Conservation (phyloP, 2,797 vertebrate genomes). For the Garrulus glandarius region DNA sequence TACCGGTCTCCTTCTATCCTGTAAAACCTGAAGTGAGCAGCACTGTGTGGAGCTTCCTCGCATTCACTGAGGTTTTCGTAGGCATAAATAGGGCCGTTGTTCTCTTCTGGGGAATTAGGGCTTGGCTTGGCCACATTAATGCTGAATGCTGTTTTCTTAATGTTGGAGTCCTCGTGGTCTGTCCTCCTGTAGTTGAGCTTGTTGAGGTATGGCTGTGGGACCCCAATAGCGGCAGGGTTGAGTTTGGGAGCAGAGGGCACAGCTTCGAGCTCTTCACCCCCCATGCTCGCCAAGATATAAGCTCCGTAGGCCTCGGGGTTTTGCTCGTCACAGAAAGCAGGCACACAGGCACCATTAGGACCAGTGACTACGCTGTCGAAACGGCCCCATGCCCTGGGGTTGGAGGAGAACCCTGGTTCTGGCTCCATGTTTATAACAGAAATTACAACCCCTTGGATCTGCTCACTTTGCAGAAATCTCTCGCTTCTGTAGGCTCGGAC, state of each 20-base stretch:
- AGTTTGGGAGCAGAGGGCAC: slow-evolving; percentile 90
- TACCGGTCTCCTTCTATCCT: slow-evolving; percentile 93
- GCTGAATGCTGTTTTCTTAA: slow-evolving; percentile 94
- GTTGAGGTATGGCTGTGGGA: slow-evolving; percentile 89
- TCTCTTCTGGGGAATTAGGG: slow-evolving; percentile 86
- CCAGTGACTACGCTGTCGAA: slow-evolving; percentile 94
- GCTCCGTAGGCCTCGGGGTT: slow-evolving; percentile 89
- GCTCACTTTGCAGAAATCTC: slow-evolving; percentile 91
- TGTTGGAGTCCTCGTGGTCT: slow-evolving; percentile 86
- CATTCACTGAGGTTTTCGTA: slow-evolving; percentile 90
- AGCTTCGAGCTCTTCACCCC: slow-evolving; percentile 93
- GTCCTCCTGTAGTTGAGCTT: slow-evolving; percentile 92
- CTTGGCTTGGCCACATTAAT: slow-evolving; percentile 92
- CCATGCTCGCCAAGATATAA: slow-evolving; percentile 90
- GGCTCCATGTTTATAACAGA: slow-evolving; percentile 95
- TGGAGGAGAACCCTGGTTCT: slow-evolving; percentile 87
- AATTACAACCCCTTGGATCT: slow-evolving; percentile 91
- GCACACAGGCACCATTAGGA: slow-evolving; percentile 89
- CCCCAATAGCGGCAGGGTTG: slow-evolving; percentile 87
- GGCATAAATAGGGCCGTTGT: slow-evolving; percentile 91
- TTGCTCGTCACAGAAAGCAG: slow-evolving; percentile 93
- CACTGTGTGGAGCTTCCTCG: slow-evolving; percentile 87
- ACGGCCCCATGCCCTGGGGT: slow-evolving; percentile 94
- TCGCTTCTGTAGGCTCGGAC: slow-evolving; percentile 92
- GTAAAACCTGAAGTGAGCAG: slow-evolving; percentile 93